Base-by-base conservation (phyloP, 2,113 vertebrate species). In the Mustelus asterias region DNA sequence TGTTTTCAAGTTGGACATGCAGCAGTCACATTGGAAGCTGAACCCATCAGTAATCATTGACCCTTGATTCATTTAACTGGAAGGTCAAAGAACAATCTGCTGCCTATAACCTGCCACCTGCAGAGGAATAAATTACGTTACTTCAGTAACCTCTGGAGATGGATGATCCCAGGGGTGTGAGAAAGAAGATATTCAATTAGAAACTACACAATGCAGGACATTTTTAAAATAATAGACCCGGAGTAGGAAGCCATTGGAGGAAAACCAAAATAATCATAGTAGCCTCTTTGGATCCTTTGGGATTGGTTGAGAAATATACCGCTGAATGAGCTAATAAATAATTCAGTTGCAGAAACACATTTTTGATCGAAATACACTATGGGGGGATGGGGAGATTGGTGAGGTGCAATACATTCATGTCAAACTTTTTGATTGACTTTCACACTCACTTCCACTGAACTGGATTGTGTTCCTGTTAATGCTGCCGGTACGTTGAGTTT, bases 111-210 rank as follows among this genome's bases (percentile, higher is more conserved):
- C 20, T 65, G 33, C 18, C n/a, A 41, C 63, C 33, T 60, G 22
- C 54, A 18, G 60, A 93, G 89, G 63, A 65, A 65, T 93, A 93
- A 93, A 37, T 93, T 65, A 29, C 5, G 41, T 86, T 86, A 18
- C n/a, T 93, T 37, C 89, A 93, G 60, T 93, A 10, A n/a, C 58
- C 33, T 2, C 60, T 65, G 13, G 88, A 92, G 26, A n/a, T 26
- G 14, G 14, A 33, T 65, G 89, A 67, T 37, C 8, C 60, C 89
- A 22, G 60, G 37, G 58, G 9, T 37, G 20, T 18, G 60, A 93
- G 63, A 65, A 93, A 92, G 20, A 65, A 65, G 63, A 37, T 63
- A 93, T 65, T 93, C n/a, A 93, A 95, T 95, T 72, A 48, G 67
- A 48, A 95, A 70, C 4, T 44, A 95, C 67, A 76, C 41, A 18